Percentiles rank a stretch among this genome's conserved stretches.
Evolutionary conservation across 2,888 invertebrate genomes (phyloP).

Genomic region (Lycocerus yunnanus): DNA sequence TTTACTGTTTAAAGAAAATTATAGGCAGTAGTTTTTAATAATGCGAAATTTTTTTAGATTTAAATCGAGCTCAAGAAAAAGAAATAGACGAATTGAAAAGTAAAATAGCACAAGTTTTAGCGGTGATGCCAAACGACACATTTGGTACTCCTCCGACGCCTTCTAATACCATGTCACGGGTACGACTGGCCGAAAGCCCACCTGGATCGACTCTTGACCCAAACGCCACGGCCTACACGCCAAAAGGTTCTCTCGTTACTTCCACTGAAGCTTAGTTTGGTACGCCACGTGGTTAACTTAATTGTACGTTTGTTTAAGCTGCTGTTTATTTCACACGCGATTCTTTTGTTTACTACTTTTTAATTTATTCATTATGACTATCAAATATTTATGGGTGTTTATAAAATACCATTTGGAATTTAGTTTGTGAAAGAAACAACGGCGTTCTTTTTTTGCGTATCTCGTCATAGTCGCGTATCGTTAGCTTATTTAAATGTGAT

Average conservation of each 20-base stretch:
- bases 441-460: slow-evolving; percentile 29
- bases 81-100: slow-evolving; percentile 90
- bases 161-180: slow-evolving; percentile 63
- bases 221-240: slow-evolving; percentile 90
- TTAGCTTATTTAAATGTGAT: slow-evolving; percentile 52
- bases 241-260: slow-evolving; percentile 69
- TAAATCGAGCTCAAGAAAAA: slow-evolving; percentile 83
- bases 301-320: slow-evolving; percentile 23
- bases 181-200: slow-evolving; percentile 61
- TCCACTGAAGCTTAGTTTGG: slow-evolving; percentile 60
- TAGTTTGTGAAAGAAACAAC: slow-evolving; percentile 21
- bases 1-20: background rate
- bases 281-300: slow-evolving; percentile 19
- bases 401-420: background rate
- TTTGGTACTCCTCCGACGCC: slow-evolving; percentile 61
- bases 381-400: background rate
- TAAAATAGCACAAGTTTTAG: slow-evolving; percentile 90
- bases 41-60: slow-evolving; percentile 60
- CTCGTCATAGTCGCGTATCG: slow-evolving; percentile 41
- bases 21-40: background rate
- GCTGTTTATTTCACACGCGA: slow-evolving; percentile 15
- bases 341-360: background rate
- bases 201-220: slow-evolving; percentile 73
- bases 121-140: slow-evolving; percentile 83
- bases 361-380: background rate